These are phyloP conservation scores for Nasonia vitripennis DNA, from an alignment of 1,140 invertebrate species.

Conservation along the genomic window DNA sequence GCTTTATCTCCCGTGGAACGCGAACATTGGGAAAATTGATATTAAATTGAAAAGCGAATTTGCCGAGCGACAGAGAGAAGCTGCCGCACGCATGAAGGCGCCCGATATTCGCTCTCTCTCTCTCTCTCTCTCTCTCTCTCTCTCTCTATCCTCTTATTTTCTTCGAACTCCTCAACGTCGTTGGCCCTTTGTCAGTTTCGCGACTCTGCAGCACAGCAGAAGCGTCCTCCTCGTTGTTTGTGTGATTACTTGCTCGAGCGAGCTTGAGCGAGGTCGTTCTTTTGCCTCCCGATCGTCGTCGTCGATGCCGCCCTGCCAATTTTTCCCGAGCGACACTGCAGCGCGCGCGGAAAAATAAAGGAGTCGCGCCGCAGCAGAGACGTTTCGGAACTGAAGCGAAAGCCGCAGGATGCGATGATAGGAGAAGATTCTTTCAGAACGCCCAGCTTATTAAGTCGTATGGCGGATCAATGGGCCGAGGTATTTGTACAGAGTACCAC, in stretches of 20 bases:
- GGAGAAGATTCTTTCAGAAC: background rate
- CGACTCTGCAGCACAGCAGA: constrained; percentile 12
- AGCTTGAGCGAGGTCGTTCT: constrained; percentile 25
- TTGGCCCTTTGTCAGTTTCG: constrained; percentile 25
- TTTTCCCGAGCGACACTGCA: constrained; percentile 35
- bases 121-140: background rate
- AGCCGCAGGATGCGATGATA: background rate
- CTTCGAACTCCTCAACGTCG: background rate
- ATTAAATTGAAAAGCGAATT: constrained; percentile 38
- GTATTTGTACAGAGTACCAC: background rate
- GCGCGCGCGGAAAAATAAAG: constrained; percentile 20
- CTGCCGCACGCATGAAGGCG: background rate
- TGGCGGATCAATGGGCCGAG: background rate
- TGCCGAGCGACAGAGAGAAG: background rate
- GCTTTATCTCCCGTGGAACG: background rate
- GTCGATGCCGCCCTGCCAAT: constrained; percentile 61
- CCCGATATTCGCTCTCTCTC: background rate
- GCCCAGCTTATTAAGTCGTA: constrained; percentile 16
- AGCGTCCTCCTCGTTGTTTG: constrained; percentile 55
- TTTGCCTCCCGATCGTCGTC: background rate
- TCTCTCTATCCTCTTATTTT: background rate
- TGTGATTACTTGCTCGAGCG: constrained; percentile 62
- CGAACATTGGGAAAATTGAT: constrained; percentile 13
- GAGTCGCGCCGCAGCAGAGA: background rate
- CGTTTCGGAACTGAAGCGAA: background rate